Evolutionary conservation across 2,888 invertebrate genomes (phyloP), one percentile per base, ranked within the genome.

Genomic region (Hymenopus coronatus): DNA sequence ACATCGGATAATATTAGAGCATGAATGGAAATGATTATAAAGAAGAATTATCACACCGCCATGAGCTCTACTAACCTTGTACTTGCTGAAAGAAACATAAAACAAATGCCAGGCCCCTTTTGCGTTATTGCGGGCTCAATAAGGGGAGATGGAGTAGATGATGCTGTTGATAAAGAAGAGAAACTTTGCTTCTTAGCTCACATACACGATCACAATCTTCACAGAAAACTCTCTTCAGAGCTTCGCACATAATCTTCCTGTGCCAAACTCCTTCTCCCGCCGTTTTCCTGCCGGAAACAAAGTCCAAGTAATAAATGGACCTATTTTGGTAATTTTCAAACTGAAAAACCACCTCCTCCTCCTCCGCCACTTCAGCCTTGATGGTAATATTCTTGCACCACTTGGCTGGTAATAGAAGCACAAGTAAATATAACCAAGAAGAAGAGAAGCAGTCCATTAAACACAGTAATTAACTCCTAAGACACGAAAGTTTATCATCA

Each of bases 291-390:
- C 88, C 85, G 89, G 89, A 89, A 89, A 86, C 89, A 84, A 86
- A 83, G 70, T 86, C 86, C 28, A 28, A 89, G 88, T 89, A 89
- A 90, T 89, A 90, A 90, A 90, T 89, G 89, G 89, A 89, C 83
- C 90, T 89, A 90, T 90, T 90, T 90, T 90, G 89, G 88, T 90
- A 90, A 90, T 90, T 89, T 90, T 88, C 83, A 88, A 90, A 90
- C 90, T 90, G 46, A 88, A 90, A 88, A 88, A 84, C 40, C 88
- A 28, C 27, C 83, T 28, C 28, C 70, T 54, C 54, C 40, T 83
- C 84, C 84, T 84, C 54, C 88, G 6, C 85, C 20, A 85, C 84
- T 33, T 33, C 20, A 28, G 20, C 28, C 84, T 33, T 33, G 84
- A 28, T 25, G 28, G 84, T 20, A 33, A 33, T 33, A 84, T 33